phyloP scores from a whole-genome alignment of 2,113 vertebrate species.

The Petroica traversi region DNA sequence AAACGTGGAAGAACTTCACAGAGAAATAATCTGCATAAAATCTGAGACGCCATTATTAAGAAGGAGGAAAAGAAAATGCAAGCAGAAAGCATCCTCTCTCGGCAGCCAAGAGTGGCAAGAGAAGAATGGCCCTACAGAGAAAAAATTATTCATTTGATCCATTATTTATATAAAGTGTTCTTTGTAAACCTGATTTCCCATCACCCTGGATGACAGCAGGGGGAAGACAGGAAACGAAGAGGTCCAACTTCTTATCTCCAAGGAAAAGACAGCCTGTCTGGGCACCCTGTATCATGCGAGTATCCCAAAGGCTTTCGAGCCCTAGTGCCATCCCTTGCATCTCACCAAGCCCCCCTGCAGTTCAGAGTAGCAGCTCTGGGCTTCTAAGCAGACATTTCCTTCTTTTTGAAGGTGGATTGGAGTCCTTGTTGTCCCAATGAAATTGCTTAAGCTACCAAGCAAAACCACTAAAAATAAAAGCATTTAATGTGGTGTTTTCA shows the following conservation, averaged over 20 bases:
- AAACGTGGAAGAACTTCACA: conserved; percentile 63
- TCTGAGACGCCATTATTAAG: conserved; percentile 51
- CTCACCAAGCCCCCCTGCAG: neutral
- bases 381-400: neutral
- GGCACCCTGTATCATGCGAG: neutral
- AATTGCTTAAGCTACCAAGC: neutral
- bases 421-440: neutral
- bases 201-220: conserved; percentile 52
- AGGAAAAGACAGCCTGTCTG: neutral
- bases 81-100: conserved; percentile 42
- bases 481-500: conserved; percentile 59
- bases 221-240: conserved; percentile 27
- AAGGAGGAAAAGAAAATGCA: conserved; percentile 37
- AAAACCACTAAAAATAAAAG: conserved; percentile 60
- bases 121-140: conserved; percentile 50
- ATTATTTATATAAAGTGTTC: conserved; percentile 69
- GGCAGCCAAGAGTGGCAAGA: conserved; percentile 9
- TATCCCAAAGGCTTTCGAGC: neutral
- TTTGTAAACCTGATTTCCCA: conserved; percentile 61
- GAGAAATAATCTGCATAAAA: conserved; percentile 66
- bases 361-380: neutral
- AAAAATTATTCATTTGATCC: conserved; percentile 66
- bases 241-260: neutral
- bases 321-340: neutral
- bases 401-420: neutral